Conservation (phyloP, 2,113 vertebrate genomes). For the Octodon degus region DNA sequence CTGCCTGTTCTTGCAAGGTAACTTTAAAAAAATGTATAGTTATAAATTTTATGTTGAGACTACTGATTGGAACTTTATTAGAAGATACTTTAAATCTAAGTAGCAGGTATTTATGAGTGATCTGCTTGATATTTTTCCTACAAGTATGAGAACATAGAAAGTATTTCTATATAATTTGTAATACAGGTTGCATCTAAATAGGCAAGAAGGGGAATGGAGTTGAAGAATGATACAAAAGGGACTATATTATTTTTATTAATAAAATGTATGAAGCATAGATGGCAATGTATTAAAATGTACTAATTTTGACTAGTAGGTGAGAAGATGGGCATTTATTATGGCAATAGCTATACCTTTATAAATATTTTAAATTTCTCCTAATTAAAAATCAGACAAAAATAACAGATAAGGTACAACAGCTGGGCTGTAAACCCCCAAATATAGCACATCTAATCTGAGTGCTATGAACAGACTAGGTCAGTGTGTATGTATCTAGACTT, state of each 20-base stretch:
- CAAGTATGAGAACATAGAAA: not conserved
- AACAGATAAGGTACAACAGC: not conserved
- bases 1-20: slow-evolving; percentile 31
- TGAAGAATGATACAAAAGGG: not conserved
- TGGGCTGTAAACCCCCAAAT: not conserved
- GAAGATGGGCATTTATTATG: slow-evolving; percentile 39
- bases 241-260: slow-evolving; percentile 18
- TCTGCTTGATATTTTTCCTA: slow-evolving; percentile 40
- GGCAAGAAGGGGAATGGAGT: slow-evolving; percentile 21
- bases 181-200: not conserved
- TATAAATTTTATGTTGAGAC: slow-evolving; percentile 56
- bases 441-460: not conserved
- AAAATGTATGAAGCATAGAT: slow-evolving; percentile 1
- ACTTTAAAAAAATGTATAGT: slow-evolving; percentile 47
- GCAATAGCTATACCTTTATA: slow-evolving; percentile 42
- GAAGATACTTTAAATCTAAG: slow-evolving; percentile 49
- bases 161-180: slow-evolving; percentile 1
- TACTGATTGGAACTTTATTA: slow-evolving; percentile 43
- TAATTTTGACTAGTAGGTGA: slow-evolving; percentile 39
- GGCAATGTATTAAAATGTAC: slow-evolving; percentile 25
- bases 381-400: slow-evolving; percentile 14
- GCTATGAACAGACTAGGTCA: slow-evolving; percentile 4
- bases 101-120: slow-evolving; percentile 47
- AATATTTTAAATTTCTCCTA: slow-evolving; percentile 47
- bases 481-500: slow-evolving; percentile 5